Evolutionary conservation across 53 echinoderm and acorn worm species (phyloP).

Genomic region (Hippasteria phrygiana): DNA sequence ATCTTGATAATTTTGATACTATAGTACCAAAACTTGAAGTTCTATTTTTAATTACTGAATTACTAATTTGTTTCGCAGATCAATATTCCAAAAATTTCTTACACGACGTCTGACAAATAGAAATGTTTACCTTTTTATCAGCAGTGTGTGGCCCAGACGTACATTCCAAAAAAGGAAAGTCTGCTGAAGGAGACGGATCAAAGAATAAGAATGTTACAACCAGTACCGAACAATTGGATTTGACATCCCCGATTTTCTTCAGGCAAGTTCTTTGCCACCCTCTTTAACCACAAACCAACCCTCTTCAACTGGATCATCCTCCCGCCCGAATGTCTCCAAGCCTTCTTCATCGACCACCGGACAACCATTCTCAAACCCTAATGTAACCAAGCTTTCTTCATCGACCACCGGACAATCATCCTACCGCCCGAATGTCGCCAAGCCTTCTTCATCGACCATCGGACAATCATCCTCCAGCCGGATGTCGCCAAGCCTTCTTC

Average conservation of each 20-base stretch:
- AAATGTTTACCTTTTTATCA: slow-evolving; percentile 16
- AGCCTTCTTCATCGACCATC: not conserved
- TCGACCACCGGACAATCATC: slow-evolving; percentile 17
- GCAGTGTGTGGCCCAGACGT: slow-evolving; percentile 18
- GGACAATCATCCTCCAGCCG: slow-evolving; percentile 14
- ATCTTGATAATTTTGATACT: not conserved
- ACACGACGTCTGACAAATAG: slow-evolving; percentile 16
- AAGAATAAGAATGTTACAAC: slow-evolving; percentile 10
- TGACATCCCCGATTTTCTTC: slow-evolving; percentile 25
- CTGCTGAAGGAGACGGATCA: slow-evolving; percentile 32
- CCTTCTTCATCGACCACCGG: slow-evolving; percentile 8
- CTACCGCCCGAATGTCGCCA: not conserved
- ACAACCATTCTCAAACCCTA: not conserved
- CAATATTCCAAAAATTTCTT: slow-evolving; percentile 12
- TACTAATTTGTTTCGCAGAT: slow-evolving; percentile 35
- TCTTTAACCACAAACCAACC: not conserved
- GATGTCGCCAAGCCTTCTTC: slow-evolving; percentile 9
- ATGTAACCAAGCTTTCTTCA: not conserved
- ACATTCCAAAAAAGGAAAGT: slow-evolving; percentile 29
- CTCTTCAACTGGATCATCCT: not conserved
- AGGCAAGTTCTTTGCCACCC: slow-evolving; percentile 24
- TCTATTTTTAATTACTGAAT: slow-evolving; percentile 38
- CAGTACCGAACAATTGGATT: slow-evolving; percentile 20
- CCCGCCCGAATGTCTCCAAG: slow-evolving; percentile 12
- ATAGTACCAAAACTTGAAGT: slow-evolving; percentile 16